These are phyloP conservation scores for Synanceia verrucosa DNA, from an alignment of 2,797 vertebrate species.

Conservation along the genomic window DNA sequence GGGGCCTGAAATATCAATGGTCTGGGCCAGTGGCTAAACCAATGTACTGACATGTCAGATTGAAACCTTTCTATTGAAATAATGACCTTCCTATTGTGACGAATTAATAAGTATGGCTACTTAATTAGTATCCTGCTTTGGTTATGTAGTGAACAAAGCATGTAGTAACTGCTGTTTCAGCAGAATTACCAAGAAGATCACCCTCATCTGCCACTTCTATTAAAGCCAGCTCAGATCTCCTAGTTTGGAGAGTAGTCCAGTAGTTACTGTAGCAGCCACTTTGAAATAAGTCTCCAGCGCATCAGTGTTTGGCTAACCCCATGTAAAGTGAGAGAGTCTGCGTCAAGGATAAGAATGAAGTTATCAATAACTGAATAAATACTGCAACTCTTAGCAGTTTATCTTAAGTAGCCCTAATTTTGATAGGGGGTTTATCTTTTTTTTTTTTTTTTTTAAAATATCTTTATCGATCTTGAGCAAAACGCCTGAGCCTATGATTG, in stretches of 20 bases:
- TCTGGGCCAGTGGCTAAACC: constrained; percentile 24
- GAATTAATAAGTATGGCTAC: constrained; percentile 13
- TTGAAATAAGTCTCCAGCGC: no score
- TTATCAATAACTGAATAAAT: no score
- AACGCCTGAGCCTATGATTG: no score
- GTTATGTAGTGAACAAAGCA: constrained; percentile 37
- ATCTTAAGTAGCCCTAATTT: no score
- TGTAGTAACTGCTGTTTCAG: constrained; percentile 50
- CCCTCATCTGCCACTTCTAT: constrained; percentile 76
- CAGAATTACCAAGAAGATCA: constrained; percentile 48
- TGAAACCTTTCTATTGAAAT: constrained; percentile 1
- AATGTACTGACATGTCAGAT: constrained; percentile 2
- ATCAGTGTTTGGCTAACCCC: no score
- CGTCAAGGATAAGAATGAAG: no score
- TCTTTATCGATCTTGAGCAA: no score
- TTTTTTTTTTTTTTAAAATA: no score
- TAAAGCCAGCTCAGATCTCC: constrained; percentile 74
- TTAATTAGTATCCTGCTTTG: constrained; percentile 19
- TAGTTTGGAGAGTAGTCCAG: background rate
- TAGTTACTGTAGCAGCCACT: no score
- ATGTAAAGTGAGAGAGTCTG: no score
- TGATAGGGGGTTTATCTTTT: no score
- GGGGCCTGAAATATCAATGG: constrained; percentile 12
- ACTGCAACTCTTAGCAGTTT: no score
- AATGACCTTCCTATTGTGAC: constrained; percentile 4